Evolutionary conservation across 2,888 invertebrate species (phyloP).

Genomic region (Yponomeuta plumbellus): DNA sequence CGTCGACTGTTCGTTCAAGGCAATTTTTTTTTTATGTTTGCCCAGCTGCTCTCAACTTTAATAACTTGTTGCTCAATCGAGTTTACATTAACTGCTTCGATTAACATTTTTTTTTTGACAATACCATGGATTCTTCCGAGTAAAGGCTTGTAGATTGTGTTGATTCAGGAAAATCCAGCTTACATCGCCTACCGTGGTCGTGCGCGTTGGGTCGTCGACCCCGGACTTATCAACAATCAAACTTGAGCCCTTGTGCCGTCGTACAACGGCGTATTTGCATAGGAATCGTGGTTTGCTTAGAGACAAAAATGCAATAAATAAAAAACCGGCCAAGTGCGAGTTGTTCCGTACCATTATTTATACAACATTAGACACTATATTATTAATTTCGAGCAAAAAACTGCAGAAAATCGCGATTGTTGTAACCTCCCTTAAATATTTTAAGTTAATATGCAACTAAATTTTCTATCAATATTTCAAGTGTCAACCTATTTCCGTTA

Average conservation of each 20-base stretch:
- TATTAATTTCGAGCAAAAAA: too few relatives aligned
- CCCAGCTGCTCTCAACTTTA: not conserved
- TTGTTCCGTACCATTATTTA: too few relatives aligned
- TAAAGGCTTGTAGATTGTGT: conserved; percentile 27
- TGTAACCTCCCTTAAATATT: too few relatives aligned
- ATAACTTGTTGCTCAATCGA: not conserved
- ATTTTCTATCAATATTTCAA: too few relatives aligned
- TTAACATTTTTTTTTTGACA: not conserved
- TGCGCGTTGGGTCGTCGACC: conserved; percentile 63
- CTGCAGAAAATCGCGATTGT: too few relatives aligned
- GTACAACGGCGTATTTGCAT: conserved; percentile 49
- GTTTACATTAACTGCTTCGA: not conserved
- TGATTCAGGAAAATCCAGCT: conserved; percentile 55
- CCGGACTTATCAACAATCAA: conserved; percentile 64
- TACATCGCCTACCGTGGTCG: conserved; percentile 40
- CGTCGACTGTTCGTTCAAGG: not conserved
- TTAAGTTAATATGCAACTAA: too few relatives aligned
- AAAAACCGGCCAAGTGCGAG: too few relatives aligned
- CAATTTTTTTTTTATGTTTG: too few relatives aligned
- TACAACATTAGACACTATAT: too few relatives aligned
- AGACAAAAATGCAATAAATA: not conserved
- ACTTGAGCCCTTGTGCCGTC: conserved; percentile 43
- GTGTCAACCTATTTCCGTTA: too few relatives aligned
- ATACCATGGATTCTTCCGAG: not conserved
- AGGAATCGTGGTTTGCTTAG: conserved; percentile 26